These are phyloP conservation scores for Coremacera marginata DNA, from an alignment of 2,888 invertebrate genomes.

Conservation along the genomic window DNA sequence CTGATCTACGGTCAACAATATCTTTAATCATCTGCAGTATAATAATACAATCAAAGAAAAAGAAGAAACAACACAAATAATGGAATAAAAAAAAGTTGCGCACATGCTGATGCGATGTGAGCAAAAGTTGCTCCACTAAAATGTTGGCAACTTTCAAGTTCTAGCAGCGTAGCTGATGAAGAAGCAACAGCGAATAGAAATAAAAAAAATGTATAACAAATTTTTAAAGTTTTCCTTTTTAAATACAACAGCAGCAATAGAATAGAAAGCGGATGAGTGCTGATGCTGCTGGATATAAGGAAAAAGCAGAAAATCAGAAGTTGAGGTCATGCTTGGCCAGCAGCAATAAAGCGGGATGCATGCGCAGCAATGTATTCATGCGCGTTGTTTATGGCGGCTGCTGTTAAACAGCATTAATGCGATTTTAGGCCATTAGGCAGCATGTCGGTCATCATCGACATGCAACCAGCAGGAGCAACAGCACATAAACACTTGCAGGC, in stretches of 20 bases:
- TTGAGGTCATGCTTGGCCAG: slow-evolving; percentile 23
- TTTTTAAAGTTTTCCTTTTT: slow-evolving; percentile 23
- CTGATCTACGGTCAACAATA: neutral
- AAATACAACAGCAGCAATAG: slow-evolving; percentile 1
- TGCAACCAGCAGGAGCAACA: neutral
- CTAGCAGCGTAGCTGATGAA: neutral
- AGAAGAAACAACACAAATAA: neutral
- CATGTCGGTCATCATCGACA: neutral
- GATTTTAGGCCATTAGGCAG: slow-evolving; percentile 1
- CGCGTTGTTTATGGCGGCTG: neutral
- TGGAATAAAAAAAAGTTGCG: neutral
- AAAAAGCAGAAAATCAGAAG: slow-evolving; percentile 5
- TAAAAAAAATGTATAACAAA: neutral
- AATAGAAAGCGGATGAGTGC: slow-evolving; percentile 23
- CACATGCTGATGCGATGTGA: neutral
- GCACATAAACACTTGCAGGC: neutral
- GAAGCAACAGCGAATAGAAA: neutral
- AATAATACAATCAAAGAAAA: neutral
- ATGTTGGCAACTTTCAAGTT: slow-evolving; percentile 23
- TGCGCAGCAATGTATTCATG: neutral
- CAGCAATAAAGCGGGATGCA: neutral
- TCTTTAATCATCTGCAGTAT: slow-evolving; percentile 4
- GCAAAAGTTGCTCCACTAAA: slow-evolving; percentile 29
- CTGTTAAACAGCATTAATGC: neutral
- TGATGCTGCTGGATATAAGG: neutral